phyloP scores from a whole-genome alignment of 2,113 vertebrate genomes.

The Eidolon helvum region DNA sequence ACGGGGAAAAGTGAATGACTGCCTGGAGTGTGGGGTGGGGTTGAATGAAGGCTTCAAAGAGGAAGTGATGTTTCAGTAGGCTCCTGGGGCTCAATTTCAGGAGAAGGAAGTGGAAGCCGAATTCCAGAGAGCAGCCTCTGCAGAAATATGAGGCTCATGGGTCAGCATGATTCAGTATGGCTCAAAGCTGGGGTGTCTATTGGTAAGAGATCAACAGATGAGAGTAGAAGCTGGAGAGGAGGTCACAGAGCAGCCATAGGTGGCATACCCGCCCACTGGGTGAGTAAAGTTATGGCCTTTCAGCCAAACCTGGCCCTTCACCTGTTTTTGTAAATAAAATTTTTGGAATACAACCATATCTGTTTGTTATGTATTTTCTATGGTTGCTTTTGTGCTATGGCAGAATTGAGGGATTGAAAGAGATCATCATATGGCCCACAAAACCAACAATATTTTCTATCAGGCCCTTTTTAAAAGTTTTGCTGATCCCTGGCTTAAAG shows the following conservation, averaged over 20 bases:
- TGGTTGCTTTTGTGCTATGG: background rate
- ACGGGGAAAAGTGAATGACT: background rate
- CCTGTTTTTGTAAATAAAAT: background rate
- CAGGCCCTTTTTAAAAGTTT: background rate
- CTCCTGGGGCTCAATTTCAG: background rate
- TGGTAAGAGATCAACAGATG: background rate
- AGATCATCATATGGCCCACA: background rate
- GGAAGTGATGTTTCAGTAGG: background rate
- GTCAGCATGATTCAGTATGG: background rate
- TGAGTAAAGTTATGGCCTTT: background rate
- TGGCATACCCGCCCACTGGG: accelerated
- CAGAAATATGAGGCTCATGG: accelerated
- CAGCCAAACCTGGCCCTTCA: background rate
- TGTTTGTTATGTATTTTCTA: background rate
- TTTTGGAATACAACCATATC: background rate
- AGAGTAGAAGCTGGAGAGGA: background rate
- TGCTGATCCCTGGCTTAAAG: background rate
- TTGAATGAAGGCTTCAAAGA: background rate
- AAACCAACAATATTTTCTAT: background rate
- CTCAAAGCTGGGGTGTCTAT: background rate
- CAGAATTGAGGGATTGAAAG: background rate
- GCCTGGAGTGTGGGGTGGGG: background rate
- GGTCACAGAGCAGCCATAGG: background rate
- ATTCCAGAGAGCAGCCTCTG: background rate
- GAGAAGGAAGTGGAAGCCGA: background rate